Evolutionary conservation across 1,140 invertebrate species (phyloP), one percentile per base, ranked within the genome.

Genomic region (Oreohelix idahoensis): DNA sequence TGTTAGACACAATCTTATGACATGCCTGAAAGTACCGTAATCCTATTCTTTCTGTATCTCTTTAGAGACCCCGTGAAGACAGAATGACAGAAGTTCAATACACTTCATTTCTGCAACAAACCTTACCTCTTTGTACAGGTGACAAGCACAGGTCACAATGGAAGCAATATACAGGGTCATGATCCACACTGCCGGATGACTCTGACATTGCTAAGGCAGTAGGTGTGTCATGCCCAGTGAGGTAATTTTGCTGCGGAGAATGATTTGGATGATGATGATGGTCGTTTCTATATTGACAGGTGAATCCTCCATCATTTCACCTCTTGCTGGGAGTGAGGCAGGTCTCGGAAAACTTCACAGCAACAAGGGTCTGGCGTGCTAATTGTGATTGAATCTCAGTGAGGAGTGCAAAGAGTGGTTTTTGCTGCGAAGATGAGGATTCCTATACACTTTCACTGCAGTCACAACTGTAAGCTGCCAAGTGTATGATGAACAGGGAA

Each of bases 81-180:
- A 20, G 20, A 10, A 58, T 23, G 20, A 58, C 2, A 58, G n/a
- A n/a, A n/a, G n/a, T n/a, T n/a, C n/a, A n/a, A n/a, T n/a, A n/a
- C n/a, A n/a, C n/a, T n/a, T n/a, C n/a, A n/a, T n/a, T n/a, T 20
- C 4, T 26, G 42, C 5, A 5, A 45, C 15, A 45, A 58, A 58
- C 8, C 39, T 45, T 75, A 75, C 73, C 73, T 36, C 38, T 29
- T 10, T 75, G 73, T 49, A 17, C 73, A 75, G 73, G 38, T 45
- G 73, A 42, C 13, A 49, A 75, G 17, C n/a, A 42, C 1, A 38
- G 20, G 1, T 49, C 73, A 75, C 73, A 75, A 23, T 29, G n/a
- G 42, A n/a, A 29, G 42, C 45, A 49, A 45, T 17, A 49, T 32
- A 20, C 2, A 26, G 73, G 36, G 10, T 75, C 36, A 29, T 75